A percentile compares a stretch with the other conserved stretches of the same genome.
These are phyloP conservation scores for Acromyrmex charruanus DNA, from an alignment of 1,140 invertebrate genomes.

Conservation along the genomic window DNA sequence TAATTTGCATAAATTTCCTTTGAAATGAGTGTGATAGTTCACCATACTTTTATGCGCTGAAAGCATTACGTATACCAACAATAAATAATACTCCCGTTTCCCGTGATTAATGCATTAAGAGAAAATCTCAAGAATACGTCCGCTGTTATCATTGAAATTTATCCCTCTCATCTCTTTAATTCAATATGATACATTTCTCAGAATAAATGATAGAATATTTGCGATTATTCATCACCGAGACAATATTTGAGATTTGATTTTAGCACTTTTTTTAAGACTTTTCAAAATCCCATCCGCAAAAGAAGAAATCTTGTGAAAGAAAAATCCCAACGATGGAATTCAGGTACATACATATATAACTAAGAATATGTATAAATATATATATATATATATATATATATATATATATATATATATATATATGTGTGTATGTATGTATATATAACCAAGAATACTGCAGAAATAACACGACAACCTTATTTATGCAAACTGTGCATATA, in stretches of 20 bases:
- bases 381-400: too few species aligned
- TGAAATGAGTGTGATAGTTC: not conserved
- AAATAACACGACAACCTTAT: not conserved
- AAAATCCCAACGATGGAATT: not conserved
- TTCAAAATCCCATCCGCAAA: not conserved
- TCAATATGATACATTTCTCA: not conserved
- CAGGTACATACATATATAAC: too few species aligned
- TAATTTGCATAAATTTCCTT: slow-evolving; percentile 23
- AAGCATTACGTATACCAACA: slow-evolving; percentile 4
- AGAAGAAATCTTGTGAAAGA: not conserved
- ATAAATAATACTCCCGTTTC: slow-evolving; percentile 29
- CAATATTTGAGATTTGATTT: slow-evolving; percentile 4
- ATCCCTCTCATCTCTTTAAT: not conserved
- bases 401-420: too few species aligned
- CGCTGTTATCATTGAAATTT: not conserved
- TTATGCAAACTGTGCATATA: not conserved
- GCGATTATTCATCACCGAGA: not conserved
- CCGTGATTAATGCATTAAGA: slow-evolving; percentile 21
- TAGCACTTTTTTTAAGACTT: slow-evolving; percentile 3
- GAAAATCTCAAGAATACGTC: slow-evolving; percentile 25
- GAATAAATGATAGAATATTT: slow-evolving; percentile 7
- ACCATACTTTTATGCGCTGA: not conserved
- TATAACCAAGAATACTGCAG: not conserved
- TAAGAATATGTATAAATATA: too few species aligned
- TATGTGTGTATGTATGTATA: not conserved